Evolutionary conservation across 2,888 invertebrate species (phyloP).

Genomic region (Baccha elongata): DNA sequence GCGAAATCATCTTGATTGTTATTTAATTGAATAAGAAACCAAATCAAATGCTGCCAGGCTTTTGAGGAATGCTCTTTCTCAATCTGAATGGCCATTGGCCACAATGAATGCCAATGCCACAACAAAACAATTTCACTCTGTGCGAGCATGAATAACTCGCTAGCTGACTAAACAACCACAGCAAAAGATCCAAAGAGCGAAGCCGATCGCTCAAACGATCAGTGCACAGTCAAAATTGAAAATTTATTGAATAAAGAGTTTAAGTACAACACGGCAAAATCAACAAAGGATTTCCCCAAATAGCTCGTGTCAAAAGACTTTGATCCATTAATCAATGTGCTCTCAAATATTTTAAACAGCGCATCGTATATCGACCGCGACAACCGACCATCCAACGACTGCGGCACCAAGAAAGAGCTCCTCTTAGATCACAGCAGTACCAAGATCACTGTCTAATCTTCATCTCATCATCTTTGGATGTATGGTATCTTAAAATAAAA

Average conservation of each 20-base stretch:
- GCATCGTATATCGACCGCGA: slow-evolving; percentile 58
- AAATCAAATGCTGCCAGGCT: slow-evolving; percentile 72
- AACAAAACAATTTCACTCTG: slow-evolving; percentile 78
- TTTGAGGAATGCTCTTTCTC: slow-evolving; percentile 67
- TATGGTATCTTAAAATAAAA: slow-evolving; percentile 50
- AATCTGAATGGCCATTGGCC: slow-evolving; percentile 76
- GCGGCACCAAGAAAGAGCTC: slow-evolving; percentile 48
- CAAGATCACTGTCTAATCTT: slow-evolving; percentile 73
- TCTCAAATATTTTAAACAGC: slow-evolving; percentile 72
- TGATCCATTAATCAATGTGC: slow-evolving; percentile 82
- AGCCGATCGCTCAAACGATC: slow-evolving; percentile 72
- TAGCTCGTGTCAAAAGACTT: slow-evolving; percentile 82
- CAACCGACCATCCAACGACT: slow-evolving; percentile 26
- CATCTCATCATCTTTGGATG: slow-evolving; percentile 72
- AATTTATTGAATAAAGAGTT: slow-evolving; percentile 81
- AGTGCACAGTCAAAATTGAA: slow-evolving; percentile 81
- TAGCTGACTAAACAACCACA: slow-evolving; percentile 69
- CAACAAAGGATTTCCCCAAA: slow-evolving; percentile 82
- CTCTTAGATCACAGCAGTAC: slow-evolving; percentile 34
- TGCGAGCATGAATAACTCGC: slow-evolving; percentile 53
- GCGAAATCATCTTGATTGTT: slow-evolving; percentile 72
- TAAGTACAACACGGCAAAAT: slow-evolving; percentile 78
- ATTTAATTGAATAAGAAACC: slow-evolving; percentile 74
- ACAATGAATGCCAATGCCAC: slow-evolving; percentile 76
- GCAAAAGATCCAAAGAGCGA: slow-evolving; percentile 70